phyloP scores from a whole-genome alignment of 2,797 vertebrate species.

The Tangara arthus region DNA sequence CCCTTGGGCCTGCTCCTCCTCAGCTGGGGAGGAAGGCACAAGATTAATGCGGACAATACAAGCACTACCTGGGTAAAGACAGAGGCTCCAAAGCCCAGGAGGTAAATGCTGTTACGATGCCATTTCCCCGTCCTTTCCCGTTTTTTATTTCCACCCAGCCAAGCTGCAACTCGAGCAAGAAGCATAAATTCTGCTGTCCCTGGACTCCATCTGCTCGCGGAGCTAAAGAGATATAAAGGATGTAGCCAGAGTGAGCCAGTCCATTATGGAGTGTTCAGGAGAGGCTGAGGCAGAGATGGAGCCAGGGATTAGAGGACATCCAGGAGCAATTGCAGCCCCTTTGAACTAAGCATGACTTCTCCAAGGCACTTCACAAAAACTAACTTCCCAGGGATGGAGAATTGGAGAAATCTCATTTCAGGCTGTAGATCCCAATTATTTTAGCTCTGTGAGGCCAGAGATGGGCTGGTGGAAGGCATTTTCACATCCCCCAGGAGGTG shows the following conservation, averaged over 20 bases:
- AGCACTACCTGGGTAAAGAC: neutral
- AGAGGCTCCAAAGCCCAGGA: neutral
- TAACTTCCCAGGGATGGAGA: neutral
- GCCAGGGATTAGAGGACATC: neutral
- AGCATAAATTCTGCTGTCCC: constrained; percentile 54
- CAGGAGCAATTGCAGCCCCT: neutral
- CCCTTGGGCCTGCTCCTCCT: neutral
- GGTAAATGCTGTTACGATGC: neutral
- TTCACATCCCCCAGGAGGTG: neutral
- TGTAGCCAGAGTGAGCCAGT: constrained; percentile 3
- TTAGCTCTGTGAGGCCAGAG: neutral
- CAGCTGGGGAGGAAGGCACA: neutral
- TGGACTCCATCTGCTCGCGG: constrained; percentile 8
- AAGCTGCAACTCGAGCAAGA: constrained; percentile 33
- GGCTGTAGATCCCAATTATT: neutral
- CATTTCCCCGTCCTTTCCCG: neutral
- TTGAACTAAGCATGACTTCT: neutral
- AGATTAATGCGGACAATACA: neutral
- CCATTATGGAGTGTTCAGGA: neutral
- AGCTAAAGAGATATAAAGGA: constrained; percentile 33
- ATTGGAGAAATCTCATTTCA: neutral
- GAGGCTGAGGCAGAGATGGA: neutral
- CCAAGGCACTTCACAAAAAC: neutral
- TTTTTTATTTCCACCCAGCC: constrained; percentile 36
- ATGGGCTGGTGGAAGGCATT: neutral